Base-by-base conservation (phyloP, 92 coral and sea anemone species). In the Siderastrea siderea region DNA sequence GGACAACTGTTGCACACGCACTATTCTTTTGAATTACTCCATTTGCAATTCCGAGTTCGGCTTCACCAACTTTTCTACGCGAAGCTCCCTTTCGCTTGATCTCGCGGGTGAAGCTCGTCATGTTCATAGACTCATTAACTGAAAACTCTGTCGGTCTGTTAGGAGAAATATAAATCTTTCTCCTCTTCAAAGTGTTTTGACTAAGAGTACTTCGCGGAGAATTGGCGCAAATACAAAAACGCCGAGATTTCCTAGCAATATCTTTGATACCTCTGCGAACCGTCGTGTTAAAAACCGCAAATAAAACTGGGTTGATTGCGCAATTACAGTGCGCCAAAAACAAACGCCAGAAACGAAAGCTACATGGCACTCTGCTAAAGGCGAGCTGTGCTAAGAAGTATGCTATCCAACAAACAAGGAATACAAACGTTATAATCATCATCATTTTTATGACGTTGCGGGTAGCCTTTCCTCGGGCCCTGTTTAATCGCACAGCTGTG, bases 301-400 rank as follows among this genome's bases (percentile, higher is more conserved):
- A 84, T n/a, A 91, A 55, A 13, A 69, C 12, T 0, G 94, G 94
- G 78, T 78, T 87, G 8, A 91, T 55, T 1, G 91, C 94, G 50
- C 94, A 86, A 72, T 87, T 91, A 54, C 91, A 65, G 72, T 91
- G 94, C 10, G 94, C 94, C 13, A 91, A 72, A 60, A 91, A 87
- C 69, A 71, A 17, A 1, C 94, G 91, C 58, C 86, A 69, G 74
- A 87, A 87, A 17, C 81, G 54, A n/a, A 79, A 49, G 53, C 57
- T 59, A 54, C 94, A 91, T 1, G 86, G 79, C 0, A 87, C 88
- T 1, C 15, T 54, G 3, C 60, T 63, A 15, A 49, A 70, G 45
- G 85, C 77, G 44, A 64, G 13, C 67, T 62, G 76, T 16, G 91
- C 94, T 8, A 84, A 53, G 64, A 91, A 91, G 52, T 91, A 91